phyloP scores from a whole-genome alignment of 2,888 invertebrate genomes.

The Ptychoptera albimana region DNA sequence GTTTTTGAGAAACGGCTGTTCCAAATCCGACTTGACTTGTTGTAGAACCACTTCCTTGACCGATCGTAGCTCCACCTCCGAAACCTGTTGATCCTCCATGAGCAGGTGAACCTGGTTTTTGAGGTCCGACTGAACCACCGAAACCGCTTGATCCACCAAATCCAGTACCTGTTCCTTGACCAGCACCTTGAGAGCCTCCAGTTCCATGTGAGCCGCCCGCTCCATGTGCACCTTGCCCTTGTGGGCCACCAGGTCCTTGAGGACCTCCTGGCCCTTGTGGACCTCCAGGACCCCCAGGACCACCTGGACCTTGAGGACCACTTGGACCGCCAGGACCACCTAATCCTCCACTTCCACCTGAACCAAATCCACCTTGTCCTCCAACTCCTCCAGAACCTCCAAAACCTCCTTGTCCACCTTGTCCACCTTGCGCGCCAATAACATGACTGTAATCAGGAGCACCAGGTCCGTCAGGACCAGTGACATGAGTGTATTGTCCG shows the following conservation, averaged over 20 bases:
- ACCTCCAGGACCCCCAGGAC: conserved; percentile 4
- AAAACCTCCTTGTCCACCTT: conserved; percentile 4
- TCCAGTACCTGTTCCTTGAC: not conserved
- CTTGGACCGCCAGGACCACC: conserved; percentile 5
- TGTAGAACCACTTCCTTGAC: too few species aligned
- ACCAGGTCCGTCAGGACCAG: conserved; percentile 13
- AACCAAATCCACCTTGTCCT: conserved; percentile 15
- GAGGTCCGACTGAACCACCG: not conserved
- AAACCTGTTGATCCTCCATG: not conserved
- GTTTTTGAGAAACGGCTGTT: not conserved
- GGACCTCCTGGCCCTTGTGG: conserved; percentile 14
- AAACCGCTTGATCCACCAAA: not conserved
- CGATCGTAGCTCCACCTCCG: conserved; percentile 1
- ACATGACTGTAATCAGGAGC: conserved; percentile 2
- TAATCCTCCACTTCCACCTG: conserved; percentile 8
- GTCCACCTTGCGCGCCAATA: conserved; percentile 3
- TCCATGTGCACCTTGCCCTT: not conserved
- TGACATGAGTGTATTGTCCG: conserved; percentile 9
- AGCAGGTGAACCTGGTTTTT: not conserved
- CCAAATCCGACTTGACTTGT: too few species aligned
- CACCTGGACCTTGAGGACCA: conserved; percentile 9
- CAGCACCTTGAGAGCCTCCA: not conserved
- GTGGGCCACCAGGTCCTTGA: conserved; percentile 8
- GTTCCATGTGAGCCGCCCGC: not conserved
- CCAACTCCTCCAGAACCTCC: conserved; percentile 19